A percentile compares a stretch with the other conserved stretches of the same genome.
Conservation (phyloP, 2,113 vertebrate genomes). For the Apteryx mantelli region DNA sequence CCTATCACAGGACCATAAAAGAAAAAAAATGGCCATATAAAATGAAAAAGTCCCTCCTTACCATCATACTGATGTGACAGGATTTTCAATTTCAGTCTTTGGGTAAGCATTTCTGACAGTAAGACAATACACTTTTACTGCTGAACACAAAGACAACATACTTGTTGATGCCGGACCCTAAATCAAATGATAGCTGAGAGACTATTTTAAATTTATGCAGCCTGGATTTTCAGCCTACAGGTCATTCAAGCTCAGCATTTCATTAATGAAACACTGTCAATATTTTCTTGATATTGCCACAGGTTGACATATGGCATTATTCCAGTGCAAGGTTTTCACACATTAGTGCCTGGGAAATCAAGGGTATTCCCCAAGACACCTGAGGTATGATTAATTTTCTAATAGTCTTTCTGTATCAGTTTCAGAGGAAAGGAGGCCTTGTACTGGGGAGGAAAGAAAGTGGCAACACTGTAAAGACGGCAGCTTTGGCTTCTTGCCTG, state of each 20-base stretch:
- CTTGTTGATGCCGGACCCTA: neutral
- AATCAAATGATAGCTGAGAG: slow-evolving; percentile 6
- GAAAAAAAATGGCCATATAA: neutral
- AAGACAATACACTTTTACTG: neutral
- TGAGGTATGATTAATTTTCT: slow-evolving; percentile 57
- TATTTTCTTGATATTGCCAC: slow-evolving; percentile 53
- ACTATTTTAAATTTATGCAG: slow-evolving; percentile 8
- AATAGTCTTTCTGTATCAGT: slow-evolving; percentile 30
- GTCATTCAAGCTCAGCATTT: slow-evolving; percentile 42
- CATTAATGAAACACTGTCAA: slow-evolving; percentile 40
- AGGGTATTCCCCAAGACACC: slow-evolving; percentile 41
- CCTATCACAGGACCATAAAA: neutral
- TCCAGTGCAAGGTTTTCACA: slow-evolving; percentile 47
- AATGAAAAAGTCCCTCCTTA: neutral
- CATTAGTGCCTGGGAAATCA: slow-evolving; percentile 54
- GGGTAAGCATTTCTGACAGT: neutral
- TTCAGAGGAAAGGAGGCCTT: neutral
- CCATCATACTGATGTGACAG: neutral
- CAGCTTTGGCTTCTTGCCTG: slow-evolving; percentile 37
- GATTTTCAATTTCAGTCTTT: neutral
- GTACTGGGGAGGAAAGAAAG: slow-evolving; percentile 4
- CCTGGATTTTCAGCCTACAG: slow-evolving; percentile 26
- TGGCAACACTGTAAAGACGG: slow-evolving; percentile 7
- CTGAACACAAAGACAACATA: neutral
- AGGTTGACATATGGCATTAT: slow-evolving; percentile 50